Evolutionary conservation across 2,797 vertebrate genomes (phyloP), one percentile per base, ranked within the genome.

Genomic region (Hylomyscus alleni): DNA sequence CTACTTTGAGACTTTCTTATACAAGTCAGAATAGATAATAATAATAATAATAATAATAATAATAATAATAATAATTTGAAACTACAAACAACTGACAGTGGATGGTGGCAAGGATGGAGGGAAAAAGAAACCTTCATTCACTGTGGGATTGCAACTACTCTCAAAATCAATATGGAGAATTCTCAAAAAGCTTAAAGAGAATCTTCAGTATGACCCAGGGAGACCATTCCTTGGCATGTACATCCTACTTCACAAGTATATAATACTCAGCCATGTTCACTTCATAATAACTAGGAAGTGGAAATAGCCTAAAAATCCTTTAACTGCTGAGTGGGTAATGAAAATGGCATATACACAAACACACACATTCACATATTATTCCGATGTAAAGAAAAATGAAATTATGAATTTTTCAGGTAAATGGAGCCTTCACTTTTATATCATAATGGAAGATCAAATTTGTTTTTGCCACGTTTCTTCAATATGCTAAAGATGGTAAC

Each of bases 401-500:
- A 80, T 81, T 60, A 82, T 58, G 13, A 29, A 12, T 37, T 58
- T 81, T 56, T 81, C 22, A 58, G 6, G 13, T 58, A 58, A 82
- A 58, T 26, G 24, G 54, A 82, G 26, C 58, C 4, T 44, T 62
- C 37, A 44, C 7, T 44, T 29, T 83, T 83, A 83, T 62, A 83
- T 37, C 26, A 20, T 2, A 40, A 15, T 83, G 31, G 81, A 62
- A 44, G 56, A 62, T 58, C 37, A 44, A 62, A 44, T 29, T 60
- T 60, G 56, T 60, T 83, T 83, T 62, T 44, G 11, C 26, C 58
- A 47, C 37, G 17, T 29, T 31, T 29, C 26, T 29, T 4, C 3
- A 24, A 44, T 26, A 62, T 90, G 20, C 20, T 80, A 31, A 94
- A 94, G 34, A 91, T 76, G 29, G 52, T 80, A 80, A 87, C 31